These are phyloP conservation scores for Tigriopus japonicus DNA, from an alignment of 1,140 invertebrate species.

Conservation along the genomic window DNA sequence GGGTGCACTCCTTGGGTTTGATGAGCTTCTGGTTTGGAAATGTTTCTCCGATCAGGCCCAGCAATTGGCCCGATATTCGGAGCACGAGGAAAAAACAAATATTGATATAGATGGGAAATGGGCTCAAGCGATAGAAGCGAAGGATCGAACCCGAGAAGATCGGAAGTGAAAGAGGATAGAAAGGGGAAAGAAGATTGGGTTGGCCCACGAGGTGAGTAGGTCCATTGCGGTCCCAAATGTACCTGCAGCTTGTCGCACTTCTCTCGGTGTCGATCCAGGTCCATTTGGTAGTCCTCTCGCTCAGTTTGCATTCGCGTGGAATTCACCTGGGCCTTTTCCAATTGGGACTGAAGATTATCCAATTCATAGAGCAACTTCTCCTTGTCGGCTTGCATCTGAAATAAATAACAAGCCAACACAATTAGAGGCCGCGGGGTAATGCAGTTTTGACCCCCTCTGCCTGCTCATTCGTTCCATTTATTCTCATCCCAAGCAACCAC, in stretches of 20 bases:
- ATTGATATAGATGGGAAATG: no score
- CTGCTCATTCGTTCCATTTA: no score
- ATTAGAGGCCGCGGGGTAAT: no score
- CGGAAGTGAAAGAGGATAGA: neutral
- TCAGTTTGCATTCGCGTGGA: conserved; percentile 69
- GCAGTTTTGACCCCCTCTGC: no score
- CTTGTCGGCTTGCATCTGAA: conserved; percentile 63
- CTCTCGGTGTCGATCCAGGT: conserved; percentile 62
- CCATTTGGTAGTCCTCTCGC: conserved; percentile 57
- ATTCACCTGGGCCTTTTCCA: conserved; percentile 65
- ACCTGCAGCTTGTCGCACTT: conserved; percentile 76
- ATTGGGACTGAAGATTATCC: conserved; percentile 66
- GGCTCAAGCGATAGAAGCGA: neutral
- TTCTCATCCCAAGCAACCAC: no score
- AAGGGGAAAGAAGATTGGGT: neutral
- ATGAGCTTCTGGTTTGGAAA: no score
- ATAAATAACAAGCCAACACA: neutral
- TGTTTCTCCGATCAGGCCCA: no score
- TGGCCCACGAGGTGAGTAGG: neutral
- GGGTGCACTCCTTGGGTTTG: no score
- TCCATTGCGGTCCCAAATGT: conserved; percentile 19
- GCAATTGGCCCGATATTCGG: no score
- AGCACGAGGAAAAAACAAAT: no score
- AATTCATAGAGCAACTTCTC: conserved; percentile 74
- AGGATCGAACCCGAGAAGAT: conserved; percentile 1